Base-by-base conservation (phyloP, 1,140 invertebrate species). In the Hormaphis cornu region DNA sequence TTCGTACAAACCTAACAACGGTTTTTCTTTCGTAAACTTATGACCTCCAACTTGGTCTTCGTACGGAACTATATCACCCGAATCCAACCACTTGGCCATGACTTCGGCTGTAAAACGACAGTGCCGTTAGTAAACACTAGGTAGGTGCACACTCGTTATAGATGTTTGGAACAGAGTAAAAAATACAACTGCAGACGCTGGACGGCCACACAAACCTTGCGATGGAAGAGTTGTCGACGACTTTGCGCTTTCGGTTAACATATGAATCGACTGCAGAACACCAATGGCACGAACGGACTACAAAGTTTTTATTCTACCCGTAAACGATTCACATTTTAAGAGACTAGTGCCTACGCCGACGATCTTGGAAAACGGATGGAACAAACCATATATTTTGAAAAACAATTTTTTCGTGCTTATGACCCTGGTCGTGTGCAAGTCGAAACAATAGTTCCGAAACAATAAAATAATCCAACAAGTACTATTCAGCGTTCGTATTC, bases 41-140 rank as follows among this genome's bases (percentile, higher is more conserved):
- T 90, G 88, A 1, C 88, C 88, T 22, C 86, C 87, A 2, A 90
- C 87, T 79, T 89, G 88, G 71, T 82, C 82, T 54, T 81, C 80
- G 37, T 86, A 72, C 44, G 74, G 75, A 10, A 63, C 30, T 37
- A 72, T 28, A 71, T 74, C 73, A 22, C 70, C 50, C 30, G 71
- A 63, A 70, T 61, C 59, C 8, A 61, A 46, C 56, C 56, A 72
- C 42, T 69, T 66, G 3, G 44, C 70, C 70, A 71, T 71, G 18
- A 66, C 58, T 24, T 9, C 24, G 37, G 40, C 33, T 58, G n/a
- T 12, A 6, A 20, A 56, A 56, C 12, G 24, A 37, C 0, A 58
- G 5, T 24, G 8, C n/a, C n/a, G n/a, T 4, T 4, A 30, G 28
- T 40, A 40, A 20, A 26, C 16, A 14, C 1, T 8, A 24, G 26